phyloP scores from a whole-genome alignment of 2,113 vertebrate species.

The Panurus biarmicus region DNA sequence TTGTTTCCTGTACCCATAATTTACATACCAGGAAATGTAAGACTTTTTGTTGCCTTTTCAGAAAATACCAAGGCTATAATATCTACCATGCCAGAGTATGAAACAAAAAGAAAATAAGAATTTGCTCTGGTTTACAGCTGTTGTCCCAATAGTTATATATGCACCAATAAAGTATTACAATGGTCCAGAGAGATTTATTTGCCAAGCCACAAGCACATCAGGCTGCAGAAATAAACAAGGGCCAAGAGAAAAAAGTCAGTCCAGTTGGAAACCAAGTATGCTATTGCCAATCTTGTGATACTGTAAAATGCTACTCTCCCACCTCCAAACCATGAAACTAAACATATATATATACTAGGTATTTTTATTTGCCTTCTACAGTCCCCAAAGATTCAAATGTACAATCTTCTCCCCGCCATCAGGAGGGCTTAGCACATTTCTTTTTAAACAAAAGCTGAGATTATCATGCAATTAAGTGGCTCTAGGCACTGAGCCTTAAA shows the following conservation, averaged over 20 bases:
- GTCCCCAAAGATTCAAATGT: background rate
- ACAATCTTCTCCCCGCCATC: background rate
- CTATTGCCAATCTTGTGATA: background rate
- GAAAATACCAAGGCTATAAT: slow-evolving; percentile 19
- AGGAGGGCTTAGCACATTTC: background rate
- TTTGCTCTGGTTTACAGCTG: slow-evolving; percentile 44
- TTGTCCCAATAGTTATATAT: slow-evolving; percentile 20
- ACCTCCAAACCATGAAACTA: background rate
- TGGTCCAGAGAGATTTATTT: slow-evolving; percentile 12
- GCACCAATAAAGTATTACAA: slow-evolving; percentile 25
- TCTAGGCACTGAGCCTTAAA: background rate
- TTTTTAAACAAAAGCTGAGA: slow-evolving; percentile 11
- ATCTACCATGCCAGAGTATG: background rate
- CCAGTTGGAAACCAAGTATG: background rate
- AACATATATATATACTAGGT: background rate
- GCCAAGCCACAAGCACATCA: slow-evolving; percentile 53
- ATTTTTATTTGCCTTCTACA: background rate
- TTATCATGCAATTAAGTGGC: background rate
- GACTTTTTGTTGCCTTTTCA: slow-evolving; percentile 9
- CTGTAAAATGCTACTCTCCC: background rate
- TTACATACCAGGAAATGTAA: slow-evolving; percentile 26
- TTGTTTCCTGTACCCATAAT: slow-evolving; percentile 13
- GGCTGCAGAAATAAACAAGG: slow-evolving; percentile 33
- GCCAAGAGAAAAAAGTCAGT: slow-evolving; percentile 3
- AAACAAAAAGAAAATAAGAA: slow-evolving; percentile 51